Base-by-base conservation (phyloP, 2,888 invertebrate genomes). In the Gymnoscelis rufifasciata region DNA sequence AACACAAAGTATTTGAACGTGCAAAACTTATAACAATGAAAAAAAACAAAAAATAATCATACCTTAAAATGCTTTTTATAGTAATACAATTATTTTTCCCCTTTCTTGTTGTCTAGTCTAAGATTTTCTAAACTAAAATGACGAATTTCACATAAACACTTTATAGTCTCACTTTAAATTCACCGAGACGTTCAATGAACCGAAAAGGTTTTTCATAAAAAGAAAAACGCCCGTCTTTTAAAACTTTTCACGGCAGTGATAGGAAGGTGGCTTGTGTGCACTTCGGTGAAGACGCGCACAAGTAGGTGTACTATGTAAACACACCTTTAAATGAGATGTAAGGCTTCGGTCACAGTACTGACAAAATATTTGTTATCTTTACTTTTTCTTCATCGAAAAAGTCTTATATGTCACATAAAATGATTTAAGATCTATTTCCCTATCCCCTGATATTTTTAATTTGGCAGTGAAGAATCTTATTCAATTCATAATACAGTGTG, bases 311-410 rank as follows among this genome's bases (percentile, higher is more conserved):
- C 69, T 69, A 59, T 78, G 78, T 74, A 80, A 81, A 80, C 80
- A 78, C 68, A 71, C 70, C 76, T 74, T 74, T 66, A 76, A 78
- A 77, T 78, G 78, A 77, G 74, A 70, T 66, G 63, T 69, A 56
- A 60, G 61, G 65, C 44, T 51, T 45, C 15, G 64, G 50, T 28
- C 15, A 28, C 28, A 19, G 19, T 3, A 19, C 10, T 1, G 19
- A 6, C 7, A 1, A 19, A 35, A 19, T 19, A 19, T 19, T 19
- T 19, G 19, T 19, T 19, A 19, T 2, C 3, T 3, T 19, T 3
- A 19, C 5, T 19, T 19, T 19, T 2, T 19, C 2, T 19, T 19
- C 19, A 19, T 19, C 5, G 19, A 19, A 19, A 19, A n/a, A n/a
- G n/a, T n/a, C n/a, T n/a, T n/a, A n/a, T n/a, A n/a, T n/a, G n/a